Base-by-base conservation (phyloP, 2,888 invertebrate genomes). In the Hyposoter dolosus region DNA sequence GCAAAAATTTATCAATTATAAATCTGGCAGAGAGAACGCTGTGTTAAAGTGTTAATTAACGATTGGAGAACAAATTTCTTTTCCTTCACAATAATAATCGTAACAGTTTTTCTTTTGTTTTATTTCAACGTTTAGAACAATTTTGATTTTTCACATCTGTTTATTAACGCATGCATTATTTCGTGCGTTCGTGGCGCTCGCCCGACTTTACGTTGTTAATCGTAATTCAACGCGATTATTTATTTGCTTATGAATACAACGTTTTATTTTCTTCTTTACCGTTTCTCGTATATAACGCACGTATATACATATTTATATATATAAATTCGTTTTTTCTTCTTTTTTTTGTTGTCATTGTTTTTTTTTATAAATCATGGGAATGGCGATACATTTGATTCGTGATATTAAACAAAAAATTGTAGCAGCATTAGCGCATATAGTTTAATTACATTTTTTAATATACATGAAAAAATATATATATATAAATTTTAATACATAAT, bases 11-110 rank as follows among this genome's bases (percentile, higher is more conserved):
- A 93, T 91, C 69, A 86, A 79, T 69, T 87, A 89, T 93, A 93
- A 93, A 93, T 91, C 89, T 88, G 91, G 92, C 89, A 93, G 93
- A 93, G 92, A 93, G 93, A 92, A 92, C 86, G 79, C 76, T 76
- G 65, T 53, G 71, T 80, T 74, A 53, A 12, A 69, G 12, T 60
- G 66, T 83, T 76, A 56, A 85, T 83, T 66, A 56, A 85, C 45
- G 65, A 83, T 80, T 66, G 68, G 47, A 72, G 56, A 76, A 79
- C 56, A 74, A 63, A 56, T 28, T 47, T 47, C 5, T 28, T 68
- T 47, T 3, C 17, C 69, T 28, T 28, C 28, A 6, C 15, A 47
- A 10, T 12, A 35, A 56, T 19, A 56, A 56, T 35, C 17, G 6
- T 56, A 3, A 19, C 3, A 19, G 68, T 23, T 45, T 35, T 32